Evolutionary conservation across 2,797 vertebrate genomes (phyloP).

Genomic region (Phaenicophaeus curvirostris): DNA sequence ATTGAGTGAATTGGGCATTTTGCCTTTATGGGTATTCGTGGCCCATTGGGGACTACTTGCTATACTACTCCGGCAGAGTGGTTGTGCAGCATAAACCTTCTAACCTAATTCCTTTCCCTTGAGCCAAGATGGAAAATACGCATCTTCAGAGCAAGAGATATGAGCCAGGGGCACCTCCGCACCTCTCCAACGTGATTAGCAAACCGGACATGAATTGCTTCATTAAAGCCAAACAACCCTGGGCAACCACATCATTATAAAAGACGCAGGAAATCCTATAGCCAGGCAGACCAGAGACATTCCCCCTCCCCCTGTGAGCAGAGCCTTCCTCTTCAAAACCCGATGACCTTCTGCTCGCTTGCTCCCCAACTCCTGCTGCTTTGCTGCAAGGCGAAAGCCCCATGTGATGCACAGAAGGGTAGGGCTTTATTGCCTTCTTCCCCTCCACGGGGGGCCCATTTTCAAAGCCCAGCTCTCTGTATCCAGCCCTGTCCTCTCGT

Average conservation of each 20-base stretch:
- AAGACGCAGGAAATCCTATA: neutral
- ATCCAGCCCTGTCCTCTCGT: neutral
- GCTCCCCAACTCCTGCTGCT: constrained; percentile 16
- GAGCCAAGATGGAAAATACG: neutral
- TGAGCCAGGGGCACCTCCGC: neutral
- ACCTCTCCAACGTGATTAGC: neutral
- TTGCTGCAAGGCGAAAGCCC: neutral
- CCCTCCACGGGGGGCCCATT: neutral
- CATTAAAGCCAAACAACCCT: neutral
- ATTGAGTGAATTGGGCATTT: fast-evolving
- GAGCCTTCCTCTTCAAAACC: neutral
- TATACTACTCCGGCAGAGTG: too few species aligned
- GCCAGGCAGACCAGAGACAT: neutral
- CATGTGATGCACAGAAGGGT: fast-evolving
- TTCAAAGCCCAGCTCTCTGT: neutral
- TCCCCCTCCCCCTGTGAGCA: neutral
- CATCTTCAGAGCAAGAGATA: neutral
- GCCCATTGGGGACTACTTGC: neutral
- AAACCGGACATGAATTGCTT: neutral
- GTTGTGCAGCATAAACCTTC: fast-evolving
- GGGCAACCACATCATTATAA: neutral
- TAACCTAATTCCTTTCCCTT: neutral
- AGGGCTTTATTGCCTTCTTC: neutral
- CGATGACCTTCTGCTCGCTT: neutral
- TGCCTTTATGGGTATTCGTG: neutral